phyloP scores from a whole-genome alignment of 2,113 vertebrate species.

The Nerophis lumbriciformis region DNA sequence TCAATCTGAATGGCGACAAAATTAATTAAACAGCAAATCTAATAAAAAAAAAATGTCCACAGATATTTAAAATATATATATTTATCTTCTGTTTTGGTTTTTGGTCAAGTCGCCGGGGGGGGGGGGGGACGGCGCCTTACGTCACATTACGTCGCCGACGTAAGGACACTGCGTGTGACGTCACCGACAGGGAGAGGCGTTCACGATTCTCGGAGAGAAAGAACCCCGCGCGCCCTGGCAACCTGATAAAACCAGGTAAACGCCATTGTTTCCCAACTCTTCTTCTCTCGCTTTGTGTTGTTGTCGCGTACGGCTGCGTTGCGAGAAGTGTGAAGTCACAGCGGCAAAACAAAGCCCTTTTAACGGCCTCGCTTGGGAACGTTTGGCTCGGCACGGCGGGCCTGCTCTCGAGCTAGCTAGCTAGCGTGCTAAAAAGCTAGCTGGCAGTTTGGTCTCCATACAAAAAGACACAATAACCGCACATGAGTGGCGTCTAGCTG shows the following conservation, averaged over 20 bases:
- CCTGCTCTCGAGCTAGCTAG: slow-evolving; percentile 60
- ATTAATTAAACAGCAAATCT: too few relatives aligned
- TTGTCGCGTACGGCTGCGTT: slow-evolving; percentile 22
- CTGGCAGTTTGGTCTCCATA: slow-evolving; percentile 52
- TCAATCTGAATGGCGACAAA: too few relatives aligned
- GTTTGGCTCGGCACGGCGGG: slow-evolving; percentile 57
- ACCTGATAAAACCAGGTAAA: slow-evolving; percentile 74
- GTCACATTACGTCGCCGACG: slow-evolving; percentile 50
- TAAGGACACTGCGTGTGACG: slow-evolving; percentile 65
- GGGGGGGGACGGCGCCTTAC: slow-evolving; percentile 15
- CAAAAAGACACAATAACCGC: slow-evolving; percentile 62
- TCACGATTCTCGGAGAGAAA: slow-evolving; percentile 78
- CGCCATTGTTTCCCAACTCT: slow-evolving; percentile 40
- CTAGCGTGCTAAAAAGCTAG: slow-evolving; percentile 56
- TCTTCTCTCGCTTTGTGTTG: slow-evolving; percentile 30
- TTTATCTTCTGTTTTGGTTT: too few relatives aligned
- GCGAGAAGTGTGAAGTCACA: slow-evolving; percentile 17
- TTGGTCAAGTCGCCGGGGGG: slow-evolving; percentile 5
- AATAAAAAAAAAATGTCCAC: too few relatives aligned
- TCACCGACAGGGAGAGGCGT: slow-evolving; percentile 72
- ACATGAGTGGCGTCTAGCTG: slow-evolving; percentile 31
- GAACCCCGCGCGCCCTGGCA: slow-evolving; percentile 76
- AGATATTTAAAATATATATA: too few relatives aligned
- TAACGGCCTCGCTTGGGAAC: slow-evolving; percentile 46
- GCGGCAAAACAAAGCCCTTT: slow-evolving; percentile 21